phyloP scores from a whole-genome alignment of 1,140 invertebrate species.

The Gonioctena quinquepunctata region DNA sequence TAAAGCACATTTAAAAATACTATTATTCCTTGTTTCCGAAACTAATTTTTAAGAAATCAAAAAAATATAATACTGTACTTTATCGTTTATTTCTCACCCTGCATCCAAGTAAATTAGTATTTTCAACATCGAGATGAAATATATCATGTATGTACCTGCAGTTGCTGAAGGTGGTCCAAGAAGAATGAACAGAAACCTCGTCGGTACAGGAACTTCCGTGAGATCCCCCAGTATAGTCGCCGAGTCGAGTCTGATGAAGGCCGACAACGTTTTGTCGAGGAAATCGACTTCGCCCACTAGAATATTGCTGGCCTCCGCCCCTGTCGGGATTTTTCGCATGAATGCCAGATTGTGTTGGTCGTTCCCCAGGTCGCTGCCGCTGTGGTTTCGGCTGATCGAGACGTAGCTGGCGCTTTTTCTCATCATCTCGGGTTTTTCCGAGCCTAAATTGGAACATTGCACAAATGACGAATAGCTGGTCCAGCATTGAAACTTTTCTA shows the following conservation, averaged over 20 bases:
- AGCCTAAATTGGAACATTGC: too few relatives aligned
- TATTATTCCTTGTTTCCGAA: too few relatives aligned
- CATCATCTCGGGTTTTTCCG: too few relatives aligned
- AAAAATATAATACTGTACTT: too few relatives aligned
- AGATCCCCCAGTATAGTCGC: constrained; percentile 91
- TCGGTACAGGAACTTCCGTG: constrained; percentile 96
- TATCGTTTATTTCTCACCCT: too few relatives aligned
- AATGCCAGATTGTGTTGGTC: constrained; percentile 88
- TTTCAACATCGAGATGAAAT: too few relatives aligned
- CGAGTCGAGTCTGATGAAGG: constrained; percentile 89
- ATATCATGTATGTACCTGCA: constrained; percentile 25
- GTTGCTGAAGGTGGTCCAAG: constrained; percentile 79
- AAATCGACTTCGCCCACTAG: constrained; percentile 98
- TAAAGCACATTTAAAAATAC: too few relatives aligned
- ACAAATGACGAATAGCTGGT: too few relatives aligned
- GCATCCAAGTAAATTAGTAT: too few relatives aligned
- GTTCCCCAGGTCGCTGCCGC: constrained; percentile 65
- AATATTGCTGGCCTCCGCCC: constrained; percentile 96
- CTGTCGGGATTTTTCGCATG: constrained; percentile 96
- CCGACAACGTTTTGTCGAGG: constrained; percentile 86
- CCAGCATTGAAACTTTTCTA: too few relatives aligned
- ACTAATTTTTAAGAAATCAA: too few relatives aligned
- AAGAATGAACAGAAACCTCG: constrained; percentile 90
- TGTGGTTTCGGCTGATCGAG: constrained; percentile 79
- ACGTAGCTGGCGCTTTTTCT: constrained; percentile 74